A percentile compares a stretch with the other conserved stretches of the same genome.
Conservation (phyloP, 1,140 invertebrate species). For the Drosophila nikananu region DNA sequence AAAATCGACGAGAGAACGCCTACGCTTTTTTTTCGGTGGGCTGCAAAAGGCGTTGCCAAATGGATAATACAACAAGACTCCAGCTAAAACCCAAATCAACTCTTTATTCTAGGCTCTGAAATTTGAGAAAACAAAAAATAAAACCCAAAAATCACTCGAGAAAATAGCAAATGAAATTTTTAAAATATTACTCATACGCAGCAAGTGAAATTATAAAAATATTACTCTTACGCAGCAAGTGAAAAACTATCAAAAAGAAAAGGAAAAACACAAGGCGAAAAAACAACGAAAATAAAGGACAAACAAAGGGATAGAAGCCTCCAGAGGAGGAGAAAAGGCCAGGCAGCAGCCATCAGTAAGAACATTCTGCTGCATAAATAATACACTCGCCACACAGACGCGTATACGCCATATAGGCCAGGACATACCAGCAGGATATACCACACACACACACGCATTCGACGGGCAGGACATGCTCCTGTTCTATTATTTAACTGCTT, state of each 20-base stretch:
- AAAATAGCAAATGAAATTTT: constrained; percentile 28
- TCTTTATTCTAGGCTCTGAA: constrained; percentile 15
- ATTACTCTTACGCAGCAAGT: constrained; percentile 66
- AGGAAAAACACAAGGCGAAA: constrained; percentile 20
- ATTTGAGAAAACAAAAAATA: constrained; percentile 25
- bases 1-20: constrained; percentile 17
- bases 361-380: constrained; percentile 72
- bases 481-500: constrained; percentile 83
- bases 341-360: constrained; percentile 40
- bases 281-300: constrained; percentile 24
- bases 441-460: constrained; percentile 21
- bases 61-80: constrained; percentile 38
- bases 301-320: constrained; percentile 46
- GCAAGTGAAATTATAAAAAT: constrained; percentile 37
- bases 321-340: constrained; percentile 24
- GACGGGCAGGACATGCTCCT: constrained; percentile 47
- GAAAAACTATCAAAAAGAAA: constrained; percentile 13
- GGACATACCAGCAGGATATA: constrained; percentile 55
- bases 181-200: constrained; percentile 66
- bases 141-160: constrained; percentile 8
- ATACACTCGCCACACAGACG: constrained; percentile 59
- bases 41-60: constrained; percentile 71
- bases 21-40: constrained; percentile 35
- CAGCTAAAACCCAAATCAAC: constrained; percentile 18
- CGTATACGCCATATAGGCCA: constrained; percentile 62